Conservation (phyloP, 2,113 vertebrate genomes). For the Amphiprion percula region DNA sequence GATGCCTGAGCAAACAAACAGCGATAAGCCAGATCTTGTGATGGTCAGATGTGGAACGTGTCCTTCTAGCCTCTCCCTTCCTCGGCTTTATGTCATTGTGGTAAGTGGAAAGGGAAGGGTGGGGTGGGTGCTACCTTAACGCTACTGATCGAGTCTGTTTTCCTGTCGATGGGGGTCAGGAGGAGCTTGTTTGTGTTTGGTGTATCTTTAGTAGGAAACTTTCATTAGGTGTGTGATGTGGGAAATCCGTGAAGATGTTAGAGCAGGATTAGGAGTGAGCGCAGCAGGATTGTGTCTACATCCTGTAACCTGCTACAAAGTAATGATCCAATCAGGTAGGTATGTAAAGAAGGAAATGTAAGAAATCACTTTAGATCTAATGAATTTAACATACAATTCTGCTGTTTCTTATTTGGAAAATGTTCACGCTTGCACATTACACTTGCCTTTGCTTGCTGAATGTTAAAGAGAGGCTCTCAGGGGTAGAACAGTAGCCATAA, state of each 20-base stretch:
- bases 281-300: neutral
- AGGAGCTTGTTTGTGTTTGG: neutral
- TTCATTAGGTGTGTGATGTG: conserved; percentile 27
- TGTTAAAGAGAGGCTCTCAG: neutral
- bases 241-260: conserved; percentile 32
- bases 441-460: neutral
- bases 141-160: conserved; percentile 55
- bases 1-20: conserved; percentile 74
- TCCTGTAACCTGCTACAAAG: conserved; percentile 20
- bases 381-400: neutral
- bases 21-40: conserved; percentile 38
- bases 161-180: conserved; percentile 11
- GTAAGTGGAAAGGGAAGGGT: conserved; percentile 55
- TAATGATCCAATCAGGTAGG: neutral
- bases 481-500: neutral
- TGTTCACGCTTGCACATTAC: neutral
- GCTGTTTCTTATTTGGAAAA: neutral
- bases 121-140: conserved; percentile 27
- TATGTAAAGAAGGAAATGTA: neutral
- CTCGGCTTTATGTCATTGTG: conserved; percentile 62
- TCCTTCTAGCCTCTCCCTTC: conserved; percentile 63
- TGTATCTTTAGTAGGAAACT: conserved; percentile 6
- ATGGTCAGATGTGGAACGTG: conserved; percentile 54
- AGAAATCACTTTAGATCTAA: neutral
- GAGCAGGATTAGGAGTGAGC: neutral